phyloP scores from a whole-genome alignment of 2,113 vertebrate genomes.

The Pyrgilauda ruficollis region DNA sequence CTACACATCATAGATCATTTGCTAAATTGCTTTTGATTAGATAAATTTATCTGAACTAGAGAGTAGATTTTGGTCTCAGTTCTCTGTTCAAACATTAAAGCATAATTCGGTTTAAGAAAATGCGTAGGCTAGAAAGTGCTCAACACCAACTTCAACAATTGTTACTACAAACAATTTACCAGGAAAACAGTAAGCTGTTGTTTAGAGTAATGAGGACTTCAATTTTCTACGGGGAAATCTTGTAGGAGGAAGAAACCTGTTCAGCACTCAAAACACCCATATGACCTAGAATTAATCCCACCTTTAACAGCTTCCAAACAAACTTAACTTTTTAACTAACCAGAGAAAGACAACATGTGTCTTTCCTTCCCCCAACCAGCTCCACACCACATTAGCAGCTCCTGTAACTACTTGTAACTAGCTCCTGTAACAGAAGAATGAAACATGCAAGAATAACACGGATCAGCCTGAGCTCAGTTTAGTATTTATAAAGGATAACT shows the following conservation, averaged over 20 bases:
- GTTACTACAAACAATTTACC: background rate
- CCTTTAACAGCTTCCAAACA: background rate
- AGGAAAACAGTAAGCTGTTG: background rate
- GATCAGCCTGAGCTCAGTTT: background rate
- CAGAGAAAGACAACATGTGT: accelerated
- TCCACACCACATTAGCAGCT: background rate
- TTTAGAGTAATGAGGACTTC: background rate
- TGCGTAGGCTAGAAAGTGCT: background rate
- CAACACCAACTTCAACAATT: background rate
- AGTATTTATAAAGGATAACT: background rate
- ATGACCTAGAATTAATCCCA: background rate
- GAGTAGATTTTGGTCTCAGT: background rate
- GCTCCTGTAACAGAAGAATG: background rate
- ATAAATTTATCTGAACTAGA: background rate
- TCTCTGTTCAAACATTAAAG: background rate
- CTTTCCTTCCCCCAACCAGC: background rate
- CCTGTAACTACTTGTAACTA: background rate
- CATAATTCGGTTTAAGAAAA: background rate
- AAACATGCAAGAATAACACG: accelerated
- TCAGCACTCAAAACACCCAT: background rate
- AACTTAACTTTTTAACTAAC: background rate
- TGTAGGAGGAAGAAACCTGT: background rate
- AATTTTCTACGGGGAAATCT: background rate
- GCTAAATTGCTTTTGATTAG: background rate
- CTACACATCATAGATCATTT: background rate